Percentiles rank a stretch among this genome's conserved stretches.
phyloP scores from a whole-genome alignment of 2,113 vertebrate genomes.

The Lophochroa leadbeateri region DNA sequence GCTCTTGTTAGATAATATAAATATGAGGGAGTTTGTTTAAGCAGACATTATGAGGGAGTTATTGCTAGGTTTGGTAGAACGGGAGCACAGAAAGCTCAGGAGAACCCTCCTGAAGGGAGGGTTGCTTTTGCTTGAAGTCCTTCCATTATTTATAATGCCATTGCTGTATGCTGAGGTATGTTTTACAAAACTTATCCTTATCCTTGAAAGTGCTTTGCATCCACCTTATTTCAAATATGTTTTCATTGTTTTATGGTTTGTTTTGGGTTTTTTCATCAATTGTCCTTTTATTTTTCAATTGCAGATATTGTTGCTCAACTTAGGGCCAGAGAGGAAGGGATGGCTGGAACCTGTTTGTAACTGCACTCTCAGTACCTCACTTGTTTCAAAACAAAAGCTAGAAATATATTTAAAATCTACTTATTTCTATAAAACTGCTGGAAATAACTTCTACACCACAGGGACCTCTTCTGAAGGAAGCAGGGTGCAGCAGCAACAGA shows the following conservation, averaged over 20 bases:
- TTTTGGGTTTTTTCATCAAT: background rate
- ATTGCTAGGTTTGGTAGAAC: background rate
- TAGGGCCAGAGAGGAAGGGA: background rate
- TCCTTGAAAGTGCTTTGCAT: background rate
- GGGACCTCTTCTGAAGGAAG: constrained; percentile 5
- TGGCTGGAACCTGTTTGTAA: background rate
- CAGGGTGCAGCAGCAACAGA: background rate
- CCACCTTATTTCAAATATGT: background rate
- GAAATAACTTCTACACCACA: background rate
- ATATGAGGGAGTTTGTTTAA: background rate
- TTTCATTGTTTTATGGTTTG: background rate
- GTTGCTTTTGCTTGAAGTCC: background rate
- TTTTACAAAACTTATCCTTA: background rate
- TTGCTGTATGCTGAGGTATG: background rate
- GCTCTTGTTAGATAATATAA: background rate
- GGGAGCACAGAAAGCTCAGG: background rate
- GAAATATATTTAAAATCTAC: background rate
- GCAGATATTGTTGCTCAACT: background rate
- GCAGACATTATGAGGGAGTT: background rate
- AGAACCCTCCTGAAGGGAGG: background rate
- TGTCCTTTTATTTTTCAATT: background rate
- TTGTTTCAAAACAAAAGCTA: background rate
- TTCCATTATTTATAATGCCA: background rate
- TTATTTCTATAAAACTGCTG: background rate
- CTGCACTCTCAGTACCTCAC: background rate